Evolutionary conservation across 2,113 vertebrate species (phyloP), one percentile per base, ranked within the genome.

Genomic region (Colistium nudipinnis): DNA sequence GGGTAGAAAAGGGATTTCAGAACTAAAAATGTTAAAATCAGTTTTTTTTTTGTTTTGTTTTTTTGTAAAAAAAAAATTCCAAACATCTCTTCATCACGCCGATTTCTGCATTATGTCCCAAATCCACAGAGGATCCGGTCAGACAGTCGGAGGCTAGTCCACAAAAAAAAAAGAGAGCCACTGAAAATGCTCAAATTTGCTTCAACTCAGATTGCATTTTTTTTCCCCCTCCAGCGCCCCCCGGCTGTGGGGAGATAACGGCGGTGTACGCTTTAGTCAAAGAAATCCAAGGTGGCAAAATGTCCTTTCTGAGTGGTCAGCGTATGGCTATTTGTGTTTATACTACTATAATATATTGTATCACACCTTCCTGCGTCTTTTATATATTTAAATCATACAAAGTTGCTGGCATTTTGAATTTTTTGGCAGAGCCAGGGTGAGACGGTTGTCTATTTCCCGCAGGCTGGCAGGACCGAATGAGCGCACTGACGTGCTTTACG

Each of bases 121-220:
- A 22, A 78, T 67, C 70, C n/a, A 78, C 60, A 56, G 57, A 43
- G 44, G 38, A 39, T 59, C n/a, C 49, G 51, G 52, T 1, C 10
- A 73, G 67, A 74, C 76, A 62, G 31, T 49, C 45, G 24, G n/a
- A 38, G 47, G 57, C 54, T 30, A 14, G 39, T 52, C 47, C 43
- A 49, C 44, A 63, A 53, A 19, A 83, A 77, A 69, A 83, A 85
- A 80, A 81, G 73, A 33, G 41, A 63, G 63, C 78, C 72, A 74
- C 47, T 31, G 41, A 74, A 83, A 78, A 49, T 60, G 56, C 70
- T 88, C 48, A 61, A 62, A 45, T 81, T 85, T 76, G 27, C 36
- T 70, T 7, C 5, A 36, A 36, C 39, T 73, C 63, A 20, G 39
- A 74, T n/a, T n/a, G n/a, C 70, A n/a, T 4, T 52, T 16, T 53